These are phyloP conservation scores for Leptosomus discolor DNA, from an alignment of 2,113 vertebrate species.

Conservation along the genomic window DNA sequence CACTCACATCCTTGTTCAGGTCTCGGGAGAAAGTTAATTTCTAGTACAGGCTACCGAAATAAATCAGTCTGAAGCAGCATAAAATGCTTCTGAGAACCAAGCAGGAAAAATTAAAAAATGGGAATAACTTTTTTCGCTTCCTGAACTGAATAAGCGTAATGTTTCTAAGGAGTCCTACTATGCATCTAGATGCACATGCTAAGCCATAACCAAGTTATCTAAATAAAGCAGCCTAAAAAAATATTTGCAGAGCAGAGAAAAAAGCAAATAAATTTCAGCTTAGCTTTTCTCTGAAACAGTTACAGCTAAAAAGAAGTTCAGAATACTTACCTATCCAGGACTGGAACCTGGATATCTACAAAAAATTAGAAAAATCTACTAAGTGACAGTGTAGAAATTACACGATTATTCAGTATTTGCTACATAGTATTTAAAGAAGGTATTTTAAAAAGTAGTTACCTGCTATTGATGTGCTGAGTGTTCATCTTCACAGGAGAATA, in stretches of 20 bases:
- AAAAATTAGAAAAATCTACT: neutral
- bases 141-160: neutral
- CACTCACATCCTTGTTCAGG: neutral
- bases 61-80: neutral
- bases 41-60: neutral
- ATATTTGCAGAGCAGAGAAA: neutral
- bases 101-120: neutral
- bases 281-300: neutral
- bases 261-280: neutral
- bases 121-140: neutral
- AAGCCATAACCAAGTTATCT: neutral
- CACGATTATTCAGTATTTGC: neutral
- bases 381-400: neutral
- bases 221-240: neutral
- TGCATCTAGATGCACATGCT: neutral
- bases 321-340: conserved; percentile 51
- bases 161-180: neutral
- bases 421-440: neutral
- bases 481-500: neutral
- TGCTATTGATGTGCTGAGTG: neutral
- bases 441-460: conserved; percentile 1
- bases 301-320: neutral
- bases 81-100: neutral
- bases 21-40: neutral
- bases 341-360: neutral